Evolutionary conservation across 2,113 vertebrate genomes (phyloP).

Genomic region (Dasyurus viverrinus): DNA sequence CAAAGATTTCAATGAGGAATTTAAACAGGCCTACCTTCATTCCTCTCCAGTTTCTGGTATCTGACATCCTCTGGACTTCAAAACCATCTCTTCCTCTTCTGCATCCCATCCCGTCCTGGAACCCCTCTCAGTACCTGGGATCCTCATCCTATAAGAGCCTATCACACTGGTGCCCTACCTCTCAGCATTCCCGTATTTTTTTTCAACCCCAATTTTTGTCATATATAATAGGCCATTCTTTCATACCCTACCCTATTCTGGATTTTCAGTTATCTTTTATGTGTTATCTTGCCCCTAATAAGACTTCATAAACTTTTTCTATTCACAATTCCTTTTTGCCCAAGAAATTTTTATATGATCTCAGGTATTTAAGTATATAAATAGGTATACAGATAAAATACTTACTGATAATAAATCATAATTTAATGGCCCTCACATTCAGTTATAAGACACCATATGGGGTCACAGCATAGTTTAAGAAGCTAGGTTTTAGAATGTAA

Average conservation of each 20-base stretch:
- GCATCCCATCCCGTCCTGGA: not conserved
- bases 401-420: too few species aligned
- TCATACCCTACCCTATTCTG: not conserved
- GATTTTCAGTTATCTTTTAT: not conserved
- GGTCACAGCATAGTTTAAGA: too few species aligned
- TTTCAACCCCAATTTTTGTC: not conserved
- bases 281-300: not conserved
- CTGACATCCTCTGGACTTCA: not conserved
- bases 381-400: too few species aligned
- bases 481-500: too few species aligned
- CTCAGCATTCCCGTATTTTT: not conserved
- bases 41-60: not conserved
- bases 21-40: not conserved
- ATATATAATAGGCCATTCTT: not conserved
- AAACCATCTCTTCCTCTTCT: not conserved
- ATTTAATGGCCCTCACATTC: too few species aligned
- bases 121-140: not conserved
- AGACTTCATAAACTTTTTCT: too few species aligned
- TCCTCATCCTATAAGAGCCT: not conserved
- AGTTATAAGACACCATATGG: too few species aligned
- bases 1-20: not conserved
- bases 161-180: rapidly evolving
- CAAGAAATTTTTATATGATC: too few species aligned
- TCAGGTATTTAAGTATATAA: too few species aligned
- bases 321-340: too few species aligned